Base-by-base conservation (phyloP, 2,888 invertebrate genomes). In the Gisinianus flammeolus region DNA sequence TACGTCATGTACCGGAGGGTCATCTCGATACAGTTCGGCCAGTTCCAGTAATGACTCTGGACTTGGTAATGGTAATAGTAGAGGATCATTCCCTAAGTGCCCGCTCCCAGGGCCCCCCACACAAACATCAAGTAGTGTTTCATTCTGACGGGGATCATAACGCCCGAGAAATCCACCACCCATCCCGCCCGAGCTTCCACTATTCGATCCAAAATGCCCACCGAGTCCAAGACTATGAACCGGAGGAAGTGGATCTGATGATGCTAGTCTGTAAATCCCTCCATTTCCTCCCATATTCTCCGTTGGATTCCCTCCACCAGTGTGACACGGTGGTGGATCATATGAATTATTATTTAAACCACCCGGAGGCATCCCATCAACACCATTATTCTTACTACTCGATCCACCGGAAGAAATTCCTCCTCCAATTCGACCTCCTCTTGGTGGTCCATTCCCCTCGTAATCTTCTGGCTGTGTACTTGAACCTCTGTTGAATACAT, bases 41-140 rank as follows among this genome's bases (percentile, higher is more conserved):
- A 83, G 78, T 78, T 84, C 85, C 79, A 85, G 78, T 31, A 83
- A 73, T 62, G 85, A 84, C 69, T 84, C 85, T 69, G 84, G 84
- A 81, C 83, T 83, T 67, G 84, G 85, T 58, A 83, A 72, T 64
- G 85, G 85, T 69, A 84, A 77, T 62, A 85, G 79, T 64, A 85
- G 69, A 71, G 85, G 85, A 72, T 85, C 85, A 74, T 85, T 85
- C 58, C 84, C 85, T 69, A 85, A 78, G 79, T 93, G 92, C 70
- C 94, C 90, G 0, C 94, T 94, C 64, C 82, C 84, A 64, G 82
- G 74, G 62, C 94, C 90, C 1, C 94, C 94, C 8, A 84, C 83
- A 82, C 83, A 85, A 52, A 84, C 85, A 76, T 85, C 85, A 76
- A 83, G 78, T 33, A 83, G 79, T 52, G 84, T 82, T 81, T 83